Evolutionary conservation across 2,113 vertebrate species (phyloP).

Genomic region (Microcebus griseorufus): DNA sequence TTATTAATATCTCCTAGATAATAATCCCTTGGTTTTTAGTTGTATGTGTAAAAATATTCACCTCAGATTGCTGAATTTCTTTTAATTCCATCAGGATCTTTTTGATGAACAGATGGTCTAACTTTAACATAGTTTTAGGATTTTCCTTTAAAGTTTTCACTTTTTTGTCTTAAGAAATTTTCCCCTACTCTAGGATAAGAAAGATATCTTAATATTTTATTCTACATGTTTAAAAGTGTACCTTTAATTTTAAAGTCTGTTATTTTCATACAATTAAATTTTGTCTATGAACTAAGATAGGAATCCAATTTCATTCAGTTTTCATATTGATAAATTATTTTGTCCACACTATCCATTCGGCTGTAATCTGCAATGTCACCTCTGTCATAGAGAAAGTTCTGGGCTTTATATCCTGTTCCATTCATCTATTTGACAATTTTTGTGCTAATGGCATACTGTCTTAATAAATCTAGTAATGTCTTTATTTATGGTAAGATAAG

Average conservation of each 20-base stretch:
- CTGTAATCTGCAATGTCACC: background rate
- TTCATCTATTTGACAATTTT: background rate
- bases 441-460: background rate
- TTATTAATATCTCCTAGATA: conserved; percentile 20
- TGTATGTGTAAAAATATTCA: background rate
- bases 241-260: conserved; percentile 20
- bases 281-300: background rate
- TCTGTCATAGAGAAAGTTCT: background rate
- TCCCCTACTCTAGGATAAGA: background rate
- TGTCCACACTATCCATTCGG: background rate
- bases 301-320: background rate
- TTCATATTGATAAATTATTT: background rate
- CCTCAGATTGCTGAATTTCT: background rate
- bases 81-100: background rate
- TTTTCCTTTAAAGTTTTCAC: background rate
- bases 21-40: background rate
- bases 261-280: conserved; percentile 5
- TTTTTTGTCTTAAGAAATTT: background rate
- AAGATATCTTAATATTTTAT: background rate
- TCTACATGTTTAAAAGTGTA: background rate
- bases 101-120: background rate
- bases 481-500: background rate
- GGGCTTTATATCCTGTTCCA: background rate
- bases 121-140: background rate
- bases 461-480: background rate